Conservation (phyloP, 2,888 invertebrate species). For the Patella caerulea region DNA sequence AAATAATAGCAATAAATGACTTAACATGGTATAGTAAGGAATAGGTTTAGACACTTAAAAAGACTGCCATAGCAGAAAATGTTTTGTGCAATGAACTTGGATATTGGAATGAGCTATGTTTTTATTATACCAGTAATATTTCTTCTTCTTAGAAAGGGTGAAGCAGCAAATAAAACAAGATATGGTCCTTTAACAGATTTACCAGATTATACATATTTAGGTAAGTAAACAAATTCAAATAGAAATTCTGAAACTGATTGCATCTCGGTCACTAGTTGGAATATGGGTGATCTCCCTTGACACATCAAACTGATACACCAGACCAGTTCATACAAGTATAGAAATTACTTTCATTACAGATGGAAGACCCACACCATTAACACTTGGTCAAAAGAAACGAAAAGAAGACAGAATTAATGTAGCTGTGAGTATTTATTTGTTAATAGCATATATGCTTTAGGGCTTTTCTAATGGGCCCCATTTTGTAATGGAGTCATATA, state of each 20-base stretch:
- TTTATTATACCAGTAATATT: too few species aligned
- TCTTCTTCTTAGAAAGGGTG: conserved; percentile 20
- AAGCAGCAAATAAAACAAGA: conserved; percentile 24
- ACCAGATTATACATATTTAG: conserved; percentile 33
- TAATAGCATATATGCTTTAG: neutral
- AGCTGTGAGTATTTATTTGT: conserved; percentile 24
- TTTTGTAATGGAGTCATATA: neutral
- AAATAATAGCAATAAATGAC: too few species aligned
- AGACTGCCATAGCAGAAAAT: too few species aligned
- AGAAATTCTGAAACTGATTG: too few species aligned
- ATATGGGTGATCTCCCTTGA: neutral
- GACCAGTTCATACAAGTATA: too few species aligned
- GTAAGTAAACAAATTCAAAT: conserved; percentile 15
- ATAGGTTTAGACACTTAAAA: too few species aligned
- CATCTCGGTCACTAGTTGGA: too few species aligned
- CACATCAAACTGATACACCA: neutral
- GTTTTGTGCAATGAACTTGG: too few species aligned
- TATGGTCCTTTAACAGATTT: conserved; percentile 36
- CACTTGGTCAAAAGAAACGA: conserved; percentile 21
- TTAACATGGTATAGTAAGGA: too few species aligned
- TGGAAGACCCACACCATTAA: conserved; percentile 33
- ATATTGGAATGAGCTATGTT: too few species aligned
- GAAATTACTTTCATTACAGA: conserved; percentile 19
- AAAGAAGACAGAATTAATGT: conserved; percentile 15
- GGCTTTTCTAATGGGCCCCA: neutral